phyloP scores from a whole-genome alignment of 2,113 vertebrate genomes.

The Atractosteus spatula region DNA sequence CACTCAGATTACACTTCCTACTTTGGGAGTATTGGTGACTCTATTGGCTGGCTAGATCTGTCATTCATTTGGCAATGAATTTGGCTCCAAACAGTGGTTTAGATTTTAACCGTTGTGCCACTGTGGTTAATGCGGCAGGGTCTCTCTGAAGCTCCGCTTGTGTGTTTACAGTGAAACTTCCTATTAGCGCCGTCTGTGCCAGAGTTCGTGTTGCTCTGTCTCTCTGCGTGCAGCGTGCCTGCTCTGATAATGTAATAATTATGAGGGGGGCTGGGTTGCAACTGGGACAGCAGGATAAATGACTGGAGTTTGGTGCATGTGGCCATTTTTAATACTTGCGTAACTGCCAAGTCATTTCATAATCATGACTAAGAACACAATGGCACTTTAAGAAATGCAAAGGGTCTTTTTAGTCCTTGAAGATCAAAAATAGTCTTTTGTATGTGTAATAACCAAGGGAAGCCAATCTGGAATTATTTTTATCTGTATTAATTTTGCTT shows the following conservation, averaged over 20 bases:
- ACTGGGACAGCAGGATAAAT: too few relatives aligned
- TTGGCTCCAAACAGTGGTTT: slow-evolving; percentile 7
- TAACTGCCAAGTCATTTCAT: too few relatives aligned
- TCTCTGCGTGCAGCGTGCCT: neutral
- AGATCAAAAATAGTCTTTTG: too few relatives aligned
- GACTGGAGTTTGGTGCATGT: too few relatives aligned
- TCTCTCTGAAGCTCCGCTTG: neutral
- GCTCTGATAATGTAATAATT: neutral
- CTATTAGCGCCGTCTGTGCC: neutral
- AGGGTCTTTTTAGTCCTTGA: too few relatives aligned
- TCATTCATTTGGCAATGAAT: slow-evolving; percentile 14
- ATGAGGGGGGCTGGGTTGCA: too few relatives aligned
- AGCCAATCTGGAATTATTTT: too few relatives aligned
- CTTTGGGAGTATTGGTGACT: neutral
- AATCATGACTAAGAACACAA: neutral
- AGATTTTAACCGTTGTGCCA: slow-evolving; percentile 13
- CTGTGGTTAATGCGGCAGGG: slow-evolving; percentile 4
- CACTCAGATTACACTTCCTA: neutral
- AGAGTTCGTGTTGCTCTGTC: neutral
- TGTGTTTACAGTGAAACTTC: slow-evolving; percentile 34
- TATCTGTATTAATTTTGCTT: too few relatives aligned
- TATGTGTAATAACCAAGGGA: too few relatives aligned
- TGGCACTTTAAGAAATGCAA: too few relatives aligned
- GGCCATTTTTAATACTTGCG: too few relatives aligned
- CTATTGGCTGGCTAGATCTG: neutral